Base-by-base conservation (phyloP, 2,888 invertebrate species). In the Caenorhabditis becei region DNA sequence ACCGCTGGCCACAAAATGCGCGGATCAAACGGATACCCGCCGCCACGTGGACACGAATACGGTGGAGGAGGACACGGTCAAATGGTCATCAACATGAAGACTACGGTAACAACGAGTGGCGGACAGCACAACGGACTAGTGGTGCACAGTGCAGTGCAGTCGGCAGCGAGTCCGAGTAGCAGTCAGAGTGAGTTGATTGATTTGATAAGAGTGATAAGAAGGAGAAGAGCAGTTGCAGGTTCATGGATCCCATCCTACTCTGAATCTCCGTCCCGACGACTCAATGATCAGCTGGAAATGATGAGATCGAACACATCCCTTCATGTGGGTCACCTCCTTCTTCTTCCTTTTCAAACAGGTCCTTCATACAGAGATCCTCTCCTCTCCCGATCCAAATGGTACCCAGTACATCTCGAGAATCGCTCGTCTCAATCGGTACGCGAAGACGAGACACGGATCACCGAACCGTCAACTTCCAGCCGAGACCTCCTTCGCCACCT, bases 31-130 rank as follows among this genome's bases (percentile, higher is more conserved):
- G 70, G 61, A 37, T 61, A 70, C 24, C 32, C 58, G 20, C 59
- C 70, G n/a, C 47, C 63, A 58, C 58, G 65, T 62, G 62, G 54
- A 32, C 32, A 10, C 10, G 61, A 16, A 72, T 66, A 65, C 69
- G 66, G 70, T 65, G 18, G 24, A 1, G 58, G 65, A 0, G 65
- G 72, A 2, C 75, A 75, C 26, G 83, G 80, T 16, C 80, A 83
- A 37, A 82, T 85, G 85, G 77, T 84, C 8, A 85, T 85, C 41
- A 85, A 85, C 69, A 66, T 85, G 82, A 83, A 83, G 58, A 85
- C 85, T 11, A 85, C 85, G 32, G 82, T 85, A 54, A 85, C 83
- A 37, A 82, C 85, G 20, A 82, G 82, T 35, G 83, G 83, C n/a
- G 78, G 80, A 32, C 71, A 75, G n/a, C 85, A 85, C 51, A 81